These are phyloP conservation scores for Urophycis tenuis DNA, from an alignment of 2,797 vertebrate species.

Conservation along the genomic window DNA sequence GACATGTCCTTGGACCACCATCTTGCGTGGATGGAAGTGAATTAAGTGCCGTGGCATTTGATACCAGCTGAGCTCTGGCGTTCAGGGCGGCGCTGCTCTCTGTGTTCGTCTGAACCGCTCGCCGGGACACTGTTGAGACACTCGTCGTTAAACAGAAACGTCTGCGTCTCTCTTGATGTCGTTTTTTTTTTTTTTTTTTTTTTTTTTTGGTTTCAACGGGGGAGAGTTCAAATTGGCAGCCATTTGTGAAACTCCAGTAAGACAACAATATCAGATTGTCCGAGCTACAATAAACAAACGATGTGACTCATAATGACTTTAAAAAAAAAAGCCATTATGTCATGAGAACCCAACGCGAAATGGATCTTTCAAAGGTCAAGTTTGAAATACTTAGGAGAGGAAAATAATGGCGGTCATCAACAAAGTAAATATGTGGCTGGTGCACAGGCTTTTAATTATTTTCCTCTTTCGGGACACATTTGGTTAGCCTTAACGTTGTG, in stretches of 20 bases:
- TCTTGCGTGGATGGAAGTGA: constrained; percentile 22
- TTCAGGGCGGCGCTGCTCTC: background rate
- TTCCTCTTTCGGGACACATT: background rate
- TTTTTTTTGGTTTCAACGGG: no score
- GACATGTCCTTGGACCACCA: constrained; percentile 13
- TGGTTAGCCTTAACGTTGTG: background rate
- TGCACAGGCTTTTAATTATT: background rate
- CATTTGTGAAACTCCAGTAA: background rate
- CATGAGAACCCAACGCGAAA: constrained; percentile 12
- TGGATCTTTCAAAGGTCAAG: background rate
- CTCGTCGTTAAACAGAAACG: background rate
- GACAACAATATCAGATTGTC: background rate
- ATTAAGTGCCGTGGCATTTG: constrained; percentile 16
- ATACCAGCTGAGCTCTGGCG: background rate
- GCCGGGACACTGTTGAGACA: background rate
- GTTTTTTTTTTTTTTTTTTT: no score
- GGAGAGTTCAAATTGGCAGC: background rate
- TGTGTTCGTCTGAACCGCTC: background rate
- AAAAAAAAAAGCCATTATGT: constrained; percentile 7
- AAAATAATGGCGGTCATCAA: background rate
- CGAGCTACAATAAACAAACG: background rate
- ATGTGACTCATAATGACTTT: background rate
- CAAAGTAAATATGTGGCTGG: constrained; percentile 18
- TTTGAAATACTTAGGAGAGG: background rate
- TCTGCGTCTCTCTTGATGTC: background rate